Base-by-base conservation (phyloP, 2,797 vertebrate genomes). In the Enteromius trimaculatus region DNA sequence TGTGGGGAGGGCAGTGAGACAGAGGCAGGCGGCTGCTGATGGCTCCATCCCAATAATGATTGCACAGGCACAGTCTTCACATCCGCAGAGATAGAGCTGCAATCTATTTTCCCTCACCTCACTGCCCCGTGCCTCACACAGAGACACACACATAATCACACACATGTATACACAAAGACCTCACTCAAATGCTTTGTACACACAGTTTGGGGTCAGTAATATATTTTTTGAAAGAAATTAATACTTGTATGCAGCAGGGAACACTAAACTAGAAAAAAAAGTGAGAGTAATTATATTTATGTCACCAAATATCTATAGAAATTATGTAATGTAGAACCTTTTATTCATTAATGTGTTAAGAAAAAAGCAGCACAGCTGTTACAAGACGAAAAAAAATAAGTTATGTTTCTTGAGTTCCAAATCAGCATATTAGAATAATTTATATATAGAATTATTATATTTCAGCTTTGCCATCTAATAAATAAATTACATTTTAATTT, bases 21-120 rank as follows among this genome's bases (percentile, higher is more conserved):
- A 85, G 87, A 47, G 69, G 77, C 83, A 86, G 82, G 81, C 83
- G 76, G 74, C 37, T 29, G 53, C 91, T 93, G 92, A 94, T 94
- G 90, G 91, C 93, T 92, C 91, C 90, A 92, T 92, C 90, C 84
- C 89, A 86, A 85, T 94, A 95, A 95, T 95, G 93, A 95, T 94
- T 95, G 94, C 92, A 92, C 89, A 92, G 92, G 91, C 94, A 95
- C 93, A 94, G 89, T 90, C 90, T 88, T 89, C 89, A 89, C 85
- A 75, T 92, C 92, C 90, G 88, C 84, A 68, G 92, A 88, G 93
- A 93, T 80, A 10, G 85, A 47, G 86, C 90, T 89, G 91, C 91
- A 91, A 94, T 94, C 91, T 93, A 94, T 94, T 93, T 94, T 90
- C 89, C 86, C 86, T 87, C 90, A 88, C 87, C 90, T 87, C 88